Evolutionary conservation across 64 coral and sea anemone genomes (phyloP).

Genomic region (Acropora tenuis): DNA sequence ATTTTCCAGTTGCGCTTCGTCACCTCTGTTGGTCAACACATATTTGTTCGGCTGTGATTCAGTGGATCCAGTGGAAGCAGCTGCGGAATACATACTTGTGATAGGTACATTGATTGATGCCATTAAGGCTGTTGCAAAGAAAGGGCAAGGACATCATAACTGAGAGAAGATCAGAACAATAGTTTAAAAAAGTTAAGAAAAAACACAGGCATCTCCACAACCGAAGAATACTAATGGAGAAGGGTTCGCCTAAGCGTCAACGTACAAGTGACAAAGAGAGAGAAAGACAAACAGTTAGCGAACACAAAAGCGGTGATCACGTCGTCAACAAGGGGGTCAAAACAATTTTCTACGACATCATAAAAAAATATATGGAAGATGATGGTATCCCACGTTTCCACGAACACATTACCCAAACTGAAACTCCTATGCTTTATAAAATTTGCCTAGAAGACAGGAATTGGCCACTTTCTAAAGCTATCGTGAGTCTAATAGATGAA

Average conservation of each 20-base stretch:
- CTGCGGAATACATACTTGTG: not conserved
- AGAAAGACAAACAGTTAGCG: not conserved
- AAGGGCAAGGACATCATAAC: not conserved
- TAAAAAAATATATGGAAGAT: not conserved
- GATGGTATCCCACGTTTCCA: not conserved
- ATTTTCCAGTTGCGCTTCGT: not conserved
- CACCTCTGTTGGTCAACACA: not conserved
- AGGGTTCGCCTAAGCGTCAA: not conserved
- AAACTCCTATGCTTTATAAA: not conserved
- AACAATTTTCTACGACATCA: not conserved
- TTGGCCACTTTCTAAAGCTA: not conserved
- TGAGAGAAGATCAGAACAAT: not conserved
- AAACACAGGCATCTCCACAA: not conserved
- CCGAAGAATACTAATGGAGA: not conserved
- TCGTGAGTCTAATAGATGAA: not conserved
- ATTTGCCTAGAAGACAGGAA: not conserved
- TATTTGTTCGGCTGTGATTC: not conserved
- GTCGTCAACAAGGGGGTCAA: not conserved
- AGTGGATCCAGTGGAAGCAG: not conserved
- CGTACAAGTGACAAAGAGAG: not conserved
- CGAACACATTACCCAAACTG: not conserved
- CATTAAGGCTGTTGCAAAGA: not conserved
- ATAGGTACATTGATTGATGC: not conserved
- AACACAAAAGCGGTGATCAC: not conserved
- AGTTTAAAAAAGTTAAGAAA: not conserved